Evolutionary conservation across 2,888 invertebrate species (phyloP), one percentile per base, ranked within the genome.

Genomic region (Eupsilia transversa): DNA sequence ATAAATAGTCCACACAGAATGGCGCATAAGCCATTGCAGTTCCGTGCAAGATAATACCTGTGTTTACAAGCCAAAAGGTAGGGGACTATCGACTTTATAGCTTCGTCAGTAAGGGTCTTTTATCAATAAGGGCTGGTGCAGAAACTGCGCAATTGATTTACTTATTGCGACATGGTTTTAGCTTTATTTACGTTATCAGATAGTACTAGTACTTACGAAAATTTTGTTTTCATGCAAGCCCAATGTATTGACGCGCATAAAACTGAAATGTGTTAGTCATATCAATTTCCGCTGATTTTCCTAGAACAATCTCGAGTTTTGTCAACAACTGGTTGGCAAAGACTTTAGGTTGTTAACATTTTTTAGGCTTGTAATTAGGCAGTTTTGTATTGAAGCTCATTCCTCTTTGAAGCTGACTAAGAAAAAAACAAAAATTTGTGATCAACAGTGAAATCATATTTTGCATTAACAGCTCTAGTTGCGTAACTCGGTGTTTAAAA

Each of bases 181-280:
- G 60, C 59, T 35, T 72, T 72, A 78, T 64, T 63, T 33, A n/a
- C 57, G 43, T 86, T 86, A 87, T 86, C 86, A 72, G 84, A 86
- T 79, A 77, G 77, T 60, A 64, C 27, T n/a, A 43, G 68, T 71
- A 72, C 27, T 17, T 49, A 63, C 54, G 43, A 64, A 80, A 61
- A 68, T 61, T 59, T 56, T 74, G 72, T 83, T 83, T 83, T 77
- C 63, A 75, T 63, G 59, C 30, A 65, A 54, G 23, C 35, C 30
- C 23, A 23, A 56, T 75, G 67, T 85, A 78, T 82, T 82, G 80
- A 61, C 66, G 74, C 72, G 64, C 43, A 56, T 33, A 79, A 56
- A 41, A 46, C 41, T 82, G 65, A 77, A 80, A 69, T 67, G 56
- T 20, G 33, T 84, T 74, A 86, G 75, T 86, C 86, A 86, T 86